phyloP scores from a whole-genome alignment of 2,797 vertebrate genomes.

The Falco naumanni region DNA sequence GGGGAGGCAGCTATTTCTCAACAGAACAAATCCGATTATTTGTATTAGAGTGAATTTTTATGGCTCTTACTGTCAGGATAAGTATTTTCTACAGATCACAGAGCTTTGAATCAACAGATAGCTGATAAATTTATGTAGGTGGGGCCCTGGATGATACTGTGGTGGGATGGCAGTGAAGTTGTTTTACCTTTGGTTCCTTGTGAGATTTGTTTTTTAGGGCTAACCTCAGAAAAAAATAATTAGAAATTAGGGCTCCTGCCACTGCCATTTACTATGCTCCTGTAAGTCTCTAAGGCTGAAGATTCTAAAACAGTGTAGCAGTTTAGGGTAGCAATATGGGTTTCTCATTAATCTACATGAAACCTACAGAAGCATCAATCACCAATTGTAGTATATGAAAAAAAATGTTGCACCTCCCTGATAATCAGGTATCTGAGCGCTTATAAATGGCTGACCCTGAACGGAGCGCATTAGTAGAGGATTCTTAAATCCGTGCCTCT shows the following conservation, averaged over 20 bases:
- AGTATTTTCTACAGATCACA: not conserved
- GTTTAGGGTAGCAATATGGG: not conserved
- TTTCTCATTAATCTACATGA: not conserved
- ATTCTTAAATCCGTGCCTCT: conserved; percentile 39
- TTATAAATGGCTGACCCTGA: not conserved
- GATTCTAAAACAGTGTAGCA: not conserved
- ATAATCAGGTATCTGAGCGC: not conserved
- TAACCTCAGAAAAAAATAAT: not conserved
- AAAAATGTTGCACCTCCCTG: not conserved
- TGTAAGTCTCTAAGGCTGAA: not conserved
- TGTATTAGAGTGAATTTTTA: not conserved
- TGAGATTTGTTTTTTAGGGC: not conserved
- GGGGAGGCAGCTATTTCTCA: not conserved
- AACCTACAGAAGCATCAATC: not conserved
- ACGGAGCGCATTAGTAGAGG: not conserved
- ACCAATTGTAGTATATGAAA: not conserved
- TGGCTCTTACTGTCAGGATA: not conserved
- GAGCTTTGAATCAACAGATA: conserved; percentile 30
- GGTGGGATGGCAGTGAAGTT: not conserved
- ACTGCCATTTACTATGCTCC: not conserved
- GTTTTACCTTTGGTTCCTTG: not conserved
- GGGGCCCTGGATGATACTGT: not conserved
- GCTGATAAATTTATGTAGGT: not conserved
- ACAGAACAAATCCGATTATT: conserved; percentile 9
- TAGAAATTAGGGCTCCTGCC: not conserved